Base-by-base conservation (phyloP, 2,113 vertebrate genomes). In the Bufo gargarizans region DNA sequence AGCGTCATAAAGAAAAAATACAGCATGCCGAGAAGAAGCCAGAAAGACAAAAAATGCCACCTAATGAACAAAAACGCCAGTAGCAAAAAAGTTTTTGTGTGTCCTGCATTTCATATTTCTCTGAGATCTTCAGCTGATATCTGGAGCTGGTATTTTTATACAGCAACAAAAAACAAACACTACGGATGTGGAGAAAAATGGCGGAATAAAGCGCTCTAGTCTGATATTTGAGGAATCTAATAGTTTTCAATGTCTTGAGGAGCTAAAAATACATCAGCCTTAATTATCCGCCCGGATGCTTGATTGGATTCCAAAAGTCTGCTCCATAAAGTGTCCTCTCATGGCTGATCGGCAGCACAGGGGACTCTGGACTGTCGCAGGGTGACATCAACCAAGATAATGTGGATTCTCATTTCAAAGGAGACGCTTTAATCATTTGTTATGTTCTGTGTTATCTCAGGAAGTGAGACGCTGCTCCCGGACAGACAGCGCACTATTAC, bases 251-350 rank as follows among this genome's bases (percentile, higher is more conserved):
- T n/a, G 76, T 20, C 49, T 53, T 53, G 76, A 19, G 49, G 76
- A 77, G 47, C 20, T 77, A 77, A 77, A 77, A 53, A 77, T 77
- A 77, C 49, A 4, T 77, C 49, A 12, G 19, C 7, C 43, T 12
- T 11, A 77, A 53, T 77, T 11, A 77, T 77, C 49, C n/a, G n/a
- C n/a, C 76, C 49, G n/a, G 47, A 77, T 77, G 49, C 49, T 77
- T 50, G 17, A n/a, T 49, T 53, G 47, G 5, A 77, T 50, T 77
- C 33, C 43, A 47, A 7, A 43, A 33, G 14, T 47, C 45, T 74
- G 71, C 43, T 71, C 22, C n/a, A 43, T 16, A 12, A 43, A 72
- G 33, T 72, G 69, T 43, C 69, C 69, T 12, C 43, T 49, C 11
- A n/a, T 50, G 76, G 76, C 76, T 20, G 19, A 53, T 53, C 47